Base-by-base conservation (phyloP, 2,797 vertebrate genomes). In the Ctenopoma multispine region DNA sequence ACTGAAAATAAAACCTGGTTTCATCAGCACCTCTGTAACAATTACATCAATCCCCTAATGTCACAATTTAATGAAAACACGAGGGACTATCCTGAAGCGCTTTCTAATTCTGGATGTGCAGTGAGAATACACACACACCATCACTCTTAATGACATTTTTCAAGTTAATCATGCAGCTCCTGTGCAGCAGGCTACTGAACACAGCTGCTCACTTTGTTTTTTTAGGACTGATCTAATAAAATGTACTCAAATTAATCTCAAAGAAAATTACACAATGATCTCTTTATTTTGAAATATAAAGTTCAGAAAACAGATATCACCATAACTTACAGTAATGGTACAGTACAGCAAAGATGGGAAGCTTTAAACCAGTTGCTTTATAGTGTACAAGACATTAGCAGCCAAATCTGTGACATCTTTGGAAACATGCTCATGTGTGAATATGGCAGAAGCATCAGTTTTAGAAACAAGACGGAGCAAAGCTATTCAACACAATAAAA, bases 281-380 rank as follows among this genome's bases (percentile, higher is more conserved):
- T 89, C 61, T 94, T 94, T 92, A 93, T 92, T 94, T 77, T 81
- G 72, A 71, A 85, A 91, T 92, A 91, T 79, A 90, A 86, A 88
- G 79, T 43, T 81, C 51, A 89, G 58, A 31, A 64, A 80, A 79
- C 71, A 84, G 57, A 80, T 29, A 71, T 77, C 43, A 64, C 63
- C 50, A 80, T 76, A 74, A 86, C 65, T 83, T 74, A 87, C 87
- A 89, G 58, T 76, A 77, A 79, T 69, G 67, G 59, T 80, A 87
- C 70, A 88, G 76, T 77, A 87, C 53, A 84, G 85, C 77, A 77
- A 80, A 88, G 69, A 64, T 71, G 68, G 31, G 71, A 89, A 80
- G 79, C 80, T 81, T 81, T 54, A 40, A 79, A 75, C 75, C 71
- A 41, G 67, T 72, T 50, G 58, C 38, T 88, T 81, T 77, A 79